Conservation (phyloP, 1,140 invertebrate species). For the Polypedilum vanderplanki region DNA sequence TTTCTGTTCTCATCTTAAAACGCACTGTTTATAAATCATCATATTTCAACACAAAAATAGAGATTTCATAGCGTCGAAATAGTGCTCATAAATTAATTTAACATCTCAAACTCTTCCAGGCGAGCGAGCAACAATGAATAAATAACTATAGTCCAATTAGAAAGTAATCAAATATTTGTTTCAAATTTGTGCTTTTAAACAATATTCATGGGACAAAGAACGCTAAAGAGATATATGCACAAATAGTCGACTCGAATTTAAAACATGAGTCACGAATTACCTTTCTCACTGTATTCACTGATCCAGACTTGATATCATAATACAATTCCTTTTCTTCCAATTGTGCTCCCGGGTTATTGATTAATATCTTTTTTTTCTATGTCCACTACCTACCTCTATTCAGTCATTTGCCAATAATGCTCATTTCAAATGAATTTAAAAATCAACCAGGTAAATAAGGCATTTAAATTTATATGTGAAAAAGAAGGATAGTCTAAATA, state of each 20-base stretch:
- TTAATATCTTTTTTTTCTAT: too few species aligned
- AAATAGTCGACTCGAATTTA: background rate
- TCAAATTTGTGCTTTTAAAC: background rate
- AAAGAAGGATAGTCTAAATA: background rate
- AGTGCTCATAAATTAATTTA: too few species aligned
- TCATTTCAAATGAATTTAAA: too few species aligned
- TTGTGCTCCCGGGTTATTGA: background rate
- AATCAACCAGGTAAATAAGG: background rate
- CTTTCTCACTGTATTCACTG: background rate
- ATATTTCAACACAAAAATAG: background rate
- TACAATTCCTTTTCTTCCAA: background rate
- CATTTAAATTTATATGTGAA: too few species aligned
- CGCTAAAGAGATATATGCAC: background rate
- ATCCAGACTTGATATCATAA: slow-evolving; percentile 8
- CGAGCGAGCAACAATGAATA: too few species aligned
- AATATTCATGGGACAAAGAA: too few species aligned
- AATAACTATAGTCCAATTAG: background rate
- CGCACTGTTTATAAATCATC: background rate
- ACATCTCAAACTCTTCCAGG: too few species aligned
- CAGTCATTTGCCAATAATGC: too few species aligned
- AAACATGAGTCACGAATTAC: slow-evolving; percentile 7
- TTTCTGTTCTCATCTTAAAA: too few species aligned
- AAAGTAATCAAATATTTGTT: background rate
- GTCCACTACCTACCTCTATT: too few species aligned
- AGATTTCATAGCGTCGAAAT: too few species aligned